Evolutionary conservation across 2,797 vertebrate species (phyloP), one percentile per base, ranked within the genome.

Genomic region (Alca torda): DNA sequence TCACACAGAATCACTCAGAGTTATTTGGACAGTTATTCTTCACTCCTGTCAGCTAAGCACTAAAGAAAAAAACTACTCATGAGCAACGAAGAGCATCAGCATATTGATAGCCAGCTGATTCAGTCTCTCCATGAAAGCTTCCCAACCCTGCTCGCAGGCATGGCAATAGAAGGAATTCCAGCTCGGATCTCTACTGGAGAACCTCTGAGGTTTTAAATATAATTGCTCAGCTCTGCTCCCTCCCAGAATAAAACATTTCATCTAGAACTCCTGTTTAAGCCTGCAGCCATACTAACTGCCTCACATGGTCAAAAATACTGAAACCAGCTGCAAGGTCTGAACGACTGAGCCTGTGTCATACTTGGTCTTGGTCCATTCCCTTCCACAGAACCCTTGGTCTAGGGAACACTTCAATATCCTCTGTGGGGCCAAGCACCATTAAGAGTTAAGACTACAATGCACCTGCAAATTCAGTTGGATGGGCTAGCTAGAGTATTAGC

Each of bases 381-480:
- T 86, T 25, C 64, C 70, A 48, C 53, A 61, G 87, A 95, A 6
- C 41, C 74, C 64, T 20, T 51, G 43, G 21, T 63, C 54, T 67
- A 67, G 37, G 48, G 43, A 95, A 25, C 50, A 41, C 30, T 54
- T 70, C 48, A 33, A 1, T 10, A 64, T 1, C 63, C 86, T 80
- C 76, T 25, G 74, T 9, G 41, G 91, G 73, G 76, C 53, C 82
- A 92, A 69, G 67, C 16, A 72, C 37, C 41, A 77, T 6, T 61
- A 94, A 43, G 74, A 95, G 70, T 77, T 93, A 91, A 87, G 63
- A 13, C 19, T 39, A 39, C 53, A 86, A 23, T 1, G 57, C 93
- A 97, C 96, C 95, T 97, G 92, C 94, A 91, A 18, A 16, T 45
- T 48, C 87, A 87, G 90, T 50, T 69, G 88, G 64, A 86, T 51